Evolutionary conservation across 1,140 invertebrate species (phyloP), one percentile per base, ranked within the genome.

Genomic region (Drosophila teissieri): DNA sequence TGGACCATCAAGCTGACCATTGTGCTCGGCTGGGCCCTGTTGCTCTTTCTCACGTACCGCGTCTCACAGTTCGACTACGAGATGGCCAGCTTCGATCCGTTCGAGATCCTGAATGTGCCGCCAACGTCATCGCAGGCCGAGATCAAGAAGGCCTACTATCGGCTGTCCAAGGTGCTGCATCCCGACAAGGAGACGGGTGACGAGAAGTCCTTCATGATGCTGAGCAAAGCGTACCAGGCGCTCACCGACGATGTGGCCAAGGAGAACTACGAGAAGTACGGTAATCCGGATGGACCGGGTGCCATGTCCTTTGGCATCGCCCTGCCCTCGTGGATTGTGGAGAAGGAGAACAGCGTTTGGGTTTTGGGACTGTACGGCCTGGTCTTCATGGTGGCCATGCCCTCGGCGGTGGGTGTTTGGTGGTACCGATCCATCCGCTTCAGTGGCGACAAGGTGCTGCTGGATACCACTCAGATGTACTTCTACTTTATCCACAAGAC

Each of bases 261-360:
- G 80, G 96, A 96, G 92, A 99, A 99, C 93, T 99, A 98, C 97
- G 97, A 99, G 92, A 97, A 98, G 92, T 99, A 99, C 95, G 99
- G 99, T 39, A 99, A 99, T 94, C 99, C 99, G 12, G 99, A 99
- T 95, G 99, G 99, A 5, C 99, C 99, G 34, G 98, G 98, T 75
- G 98, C 98, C 19, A 99, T 98, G 95, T 98, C 97, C 82, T 99
- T 99, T 95, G 99, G 99, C 73, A 99, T 99, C 92, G 99, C 99
- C 44, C 93, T 99, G 45, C 99, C 99, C 17, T 99, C 98, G 56
- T 99, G 99, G 99, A 99, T 99, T 93, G 98, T 99, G n/a, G 98
- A 99, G 91, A 98, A 99, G 92, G 97, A 99, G 93, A 99, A 99
- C 93, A 99, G 98, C 77, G 95, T 99, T 37, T 99, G 98, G 97